Base-by-base conservation (phyloP, 1,140 invertebrate species). In the Drosophila cardini region DNA sequence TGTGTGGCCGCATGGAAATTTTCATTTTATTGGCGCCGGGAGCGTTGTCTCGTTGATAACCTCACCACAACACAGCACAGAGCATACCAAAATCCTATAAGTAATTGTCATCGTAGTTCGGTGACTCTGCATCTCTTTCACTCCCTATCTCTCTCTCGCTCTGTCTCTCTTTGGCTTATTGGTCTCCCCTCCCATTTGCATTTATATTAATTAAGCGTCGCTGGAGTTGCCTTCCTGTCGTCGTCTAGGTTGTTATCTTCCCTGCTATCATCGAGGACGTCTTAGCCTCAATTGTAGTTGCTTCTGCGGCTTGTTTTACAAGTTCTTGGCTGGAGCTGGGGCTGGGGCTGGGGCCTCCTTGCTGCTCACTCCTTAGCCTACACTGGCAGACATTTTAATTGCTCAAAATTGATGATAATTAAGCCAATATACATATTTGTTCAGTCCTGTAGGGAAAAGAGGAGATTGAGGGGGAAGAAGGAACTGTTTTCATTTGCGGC, bases 171-270 rank as follows among this genome's bases (percentile, higher is more conserved):
- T 4, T 18, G 55, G 26, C 18, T 13, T 50, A 2, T 18, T 21
- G 21, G 21, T 26, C 21, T 26, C 72, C 62, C 72, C 32, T 34
- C 43, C 72, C 65, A 83, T 86, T 86, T 87, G 72, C 81, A 86
- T 86, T 86, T 86, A 86, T 86, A 86, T 86, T 86, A 86, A 86
- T 86, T 86, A 86, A 83, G 83, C 83, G 84, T 87, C 83, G 83
- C 85, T 87, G 72, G 80, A 15, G 83, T 55, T 86, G 83, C 80
- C 83, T 86, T 86, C 79, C 84, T 87, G 83, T 81, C 56, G 72
- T 82, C 78, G 82, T 79, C 72, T 79, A 75, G 57, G 75, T 86
- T 87, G 78, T 87, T 86, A 86, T 86, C 83, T 87, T 46, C 70
- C 81, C 83, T 69, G 83, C 82, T 87, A 80, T 86, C 82, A 84